Evolutionary conservation across 2,113 vertebrate genomes (phyloP).

Genomic region (Bothrops jararaca): DNA sequence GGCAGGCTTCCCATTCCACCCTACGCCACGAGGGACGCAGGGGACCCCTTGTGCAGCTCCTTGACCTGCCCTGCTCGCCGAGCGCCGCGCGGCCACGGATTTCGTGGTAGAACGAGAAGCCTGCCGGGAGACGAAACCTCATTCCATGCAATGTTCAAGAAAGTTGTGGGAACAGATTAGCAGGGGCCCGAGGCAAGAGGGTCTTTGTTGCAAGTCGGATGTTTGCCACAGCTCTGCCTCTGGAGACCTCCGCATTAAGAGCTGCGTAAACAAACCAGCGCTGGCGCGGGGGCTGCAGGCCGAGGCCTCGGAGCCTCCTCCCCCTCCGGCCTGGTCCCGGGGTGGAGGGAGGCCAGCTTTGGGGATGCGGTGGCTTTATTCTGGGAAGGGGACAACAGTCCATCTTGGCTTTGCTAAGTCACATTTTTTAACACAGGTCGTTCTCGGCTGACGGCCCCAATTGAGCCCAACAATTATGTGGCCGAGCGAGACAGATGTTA

Average conservation of each 20-base stretch:
- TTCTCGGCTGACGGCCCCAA: too few relatives aligned
- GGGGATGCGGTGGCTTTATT: not conserved
- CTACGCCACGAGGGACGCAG: not conserved
- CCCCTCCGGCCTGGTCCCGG: not conserved
- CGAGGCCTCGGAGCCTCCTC: not conserved
- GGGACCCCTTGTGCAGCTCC: not conserved
- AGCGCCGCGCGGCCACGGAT: not conserved
- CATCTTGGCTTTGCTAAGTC: not conserved
- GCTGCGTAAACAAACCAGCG: not conserved
- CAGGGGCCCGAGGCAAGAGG: not conserved
- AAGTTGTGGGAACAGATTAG: not conserved
- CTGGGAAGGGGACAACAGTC: not conserved
- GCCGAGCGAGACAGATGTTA: too few relatives aligned
- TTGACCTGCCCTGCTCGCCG: not conserved
- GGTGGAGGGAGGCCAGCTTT: not conserved
- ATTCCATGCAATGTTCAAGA: too few relatives aligned
- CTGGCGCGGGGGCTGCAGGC: not conserved
- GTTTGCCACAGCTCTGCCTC: constrained; percentile 18
- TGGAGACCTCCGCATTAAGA: not conserved
- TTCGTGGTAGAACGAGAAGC: not conserved
- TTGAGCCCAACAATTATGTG: too few relatives aligned
- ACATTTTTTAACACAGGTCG: not conserved
- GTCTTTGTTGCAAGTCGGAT: not conserved
- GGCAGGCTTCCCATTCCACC: not conserved
- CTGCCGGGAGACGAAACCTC: not conserved